Base-by-base conservation (phyloP, 2,113 vertebrate genomes). In the human (Homo sapiens) region DNA sequence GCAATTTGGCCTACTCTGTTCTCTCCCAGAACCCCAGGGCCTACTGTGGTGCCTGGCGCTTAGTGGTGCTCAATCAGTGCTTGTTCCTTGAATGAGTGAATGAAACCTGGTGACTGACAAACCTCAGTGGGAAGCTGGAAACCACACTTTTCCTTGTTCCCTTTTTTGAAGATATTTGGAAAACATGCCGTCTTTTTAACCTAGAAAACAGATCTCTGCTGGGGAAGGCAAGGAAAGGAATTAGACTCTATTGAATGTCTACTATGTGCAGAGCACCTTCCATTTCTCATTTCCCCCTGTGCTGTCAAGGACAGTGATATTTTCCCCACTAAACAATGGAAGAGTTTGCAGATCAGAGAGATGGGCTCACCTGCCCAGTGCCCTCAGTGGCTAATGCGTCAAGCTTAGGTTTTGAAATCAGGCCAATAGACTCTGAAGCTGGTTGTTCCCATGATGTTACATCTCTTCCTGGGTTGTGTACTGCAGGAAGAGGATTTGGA, bases 391-490 rank as follows among this genome's bases (percentile, higher is more conserved):
- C 52, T 52, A 6, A 64, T 18, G 73, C 35, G 30, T 4, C 1
- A 8, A 68, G 16, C 13, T 13, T 32, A 4, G 57, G 13, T 30
- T 92, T 23, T 52, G 40, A 68, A n/a, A 18, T 40, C 57, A 40
- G 57, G 43, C 8, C 18, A 8, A 40, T 1, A 25, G 11, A 38
- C 12, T 27, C 27, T 11, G 68, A 61, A 61, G 59, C 25, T 17
- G 6, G 14, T 6, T 16, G 27, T 20, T 30, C 17, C 17, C 13
- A 45, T 2, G 23, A 64, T 0, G 0, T n/a, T 38, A 4, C 0
- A 6, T 8, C 22, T 64, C 48, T 80, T 27, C 1, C 38, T 18
- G 10, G n/a, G 23, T 25, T 30, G 16, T 30, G n/a, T n/a, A 20
- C 22, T 61, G 35, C 9, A 5, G 64, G 40, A 16, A 40, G n/a